These are phyloP conservation scores for Dendrocopos noguchii DNA, from an alignment of 2,113 vertebrate species.

Conservation along the genomic window DNA sequence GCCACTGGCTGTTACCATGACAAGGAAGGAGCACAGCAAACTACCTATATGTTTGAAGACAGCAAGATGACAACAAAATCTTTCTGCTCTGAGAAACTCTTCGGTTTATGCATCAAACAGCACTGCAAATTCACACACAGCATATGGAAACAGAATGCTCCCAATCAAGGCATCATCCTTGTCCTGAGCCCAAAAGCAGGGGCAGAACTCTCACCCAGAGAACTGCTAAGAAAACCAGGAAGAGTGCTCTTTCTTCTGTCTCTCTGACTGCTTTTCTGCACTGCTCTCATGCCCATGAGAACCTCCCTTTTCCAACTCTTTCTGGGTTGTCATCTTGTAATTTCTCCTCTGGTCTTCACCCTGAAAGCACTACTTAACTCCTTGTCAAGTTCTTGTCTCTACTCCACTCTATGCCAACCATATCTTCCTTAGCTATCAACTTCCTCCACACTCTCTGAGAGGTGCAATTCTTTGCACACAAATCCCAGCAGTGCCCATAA, in stretches of 20 bases:
- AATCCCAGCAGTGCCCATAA: background rate
- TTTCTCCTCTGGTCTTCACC: background rate
- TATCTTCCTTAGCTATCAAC: background rate
- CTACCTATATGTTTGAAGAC: background rate
- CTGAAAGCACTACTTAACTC: background rate
- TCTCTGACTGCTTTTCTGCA: background rate
- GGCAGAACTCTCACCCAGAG: background rate
- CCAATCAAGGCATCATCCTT: background rate
- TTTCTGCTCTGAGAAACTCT: background rate
- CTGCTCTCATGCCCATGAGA: background rate
- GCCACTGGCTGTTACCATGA: background rate
- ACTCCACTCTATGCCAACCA: background rate
- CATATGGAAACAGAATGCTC: background rate
- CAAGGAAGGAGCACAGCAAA: background rate
- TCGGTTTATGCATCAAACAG: background rate
- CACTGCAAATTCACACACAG: background rate
- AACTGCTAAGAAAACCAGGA: background rate
- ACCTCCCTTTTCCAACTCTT: background rate
- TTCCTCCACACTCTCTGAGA: background rate
- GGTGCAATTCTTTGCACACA: slow-evolving; percentile 1
- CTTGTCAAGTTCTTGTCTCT: background rate
- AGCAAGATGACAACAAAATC: background rate
- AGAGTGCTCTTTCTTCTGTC: background rate
- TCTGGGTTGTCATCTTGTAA: background rate
- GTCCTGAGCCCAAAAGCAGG: background rate